Evolutionary conservation across 2,797 vertebrate species (phyloP).

Genomic region (Pampus argenteus): DNA sequence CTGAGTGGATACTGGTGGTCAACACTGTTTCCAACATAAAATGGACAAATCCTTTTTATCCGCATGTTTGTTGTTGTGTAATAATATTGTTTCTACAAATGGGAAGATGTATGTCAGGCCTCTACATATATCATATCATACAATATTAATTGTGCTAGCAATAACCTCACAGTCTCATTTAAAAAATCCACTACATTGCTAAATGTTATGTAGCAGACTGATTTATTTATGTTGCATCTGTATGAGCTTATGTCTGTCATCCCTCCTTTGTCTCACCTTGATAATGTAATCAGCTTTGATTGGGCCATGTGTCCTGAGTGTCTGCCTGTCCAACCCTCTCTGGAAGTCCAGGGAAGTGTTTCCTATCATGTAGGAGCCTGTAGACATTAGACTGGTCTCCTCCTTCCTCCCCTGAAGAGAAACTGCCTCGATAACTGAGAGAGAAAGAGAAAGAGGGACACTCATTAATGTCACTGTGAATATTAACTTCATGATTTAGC

Average conservation of each 20-base stretch:
- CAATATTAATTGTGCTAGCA: neutral
- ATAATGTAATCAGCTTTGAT: conserved; percentile 91
- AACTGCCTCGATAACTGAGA: conserved; percentile 90
- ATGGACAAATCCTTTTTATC: conserved; percentile 13
- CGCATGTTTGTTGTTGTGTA: neutral
- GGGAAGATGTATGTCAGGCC: neutral
- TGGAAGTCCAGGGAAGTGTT: conserved; percentile 93
- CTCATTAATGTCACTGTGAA: neutral
- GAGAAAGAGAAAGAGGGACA: conserved; percentile 1
- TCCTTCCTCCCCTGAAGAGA: conserved; percentile 87
- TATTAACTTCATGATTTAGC: neutral
- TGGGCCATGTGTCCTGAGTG: conserved; percentile 87
- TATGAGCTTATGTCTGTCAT: neutral
- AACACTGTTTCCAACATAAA: conserved; percentile 24
- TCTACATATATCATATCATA: neutral
- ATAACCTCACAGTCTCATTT: conserved; percentile 2
- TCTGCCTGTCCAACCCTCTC: conserved; percentile 86
- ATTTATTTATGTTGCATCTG: conserved; percentile 10
- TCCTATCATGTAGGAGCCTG: conserved; percentile 87
- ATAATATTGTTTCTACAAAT: conserved; percentile 10
- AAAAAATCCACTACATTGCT: neutral
- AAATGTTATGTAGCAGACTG: conserved; percentile 1
- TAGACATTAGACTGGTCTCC: conserved; percentile 84
- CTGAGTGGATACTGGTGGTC: neutral
- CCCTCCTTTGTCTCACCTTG: conserved; percentile 84